These are phyloP conservation scores for Tangara arthus DNA, from an alignment of 2,797 vertebrate genomes.

Conservation along the genomic window DNA sequence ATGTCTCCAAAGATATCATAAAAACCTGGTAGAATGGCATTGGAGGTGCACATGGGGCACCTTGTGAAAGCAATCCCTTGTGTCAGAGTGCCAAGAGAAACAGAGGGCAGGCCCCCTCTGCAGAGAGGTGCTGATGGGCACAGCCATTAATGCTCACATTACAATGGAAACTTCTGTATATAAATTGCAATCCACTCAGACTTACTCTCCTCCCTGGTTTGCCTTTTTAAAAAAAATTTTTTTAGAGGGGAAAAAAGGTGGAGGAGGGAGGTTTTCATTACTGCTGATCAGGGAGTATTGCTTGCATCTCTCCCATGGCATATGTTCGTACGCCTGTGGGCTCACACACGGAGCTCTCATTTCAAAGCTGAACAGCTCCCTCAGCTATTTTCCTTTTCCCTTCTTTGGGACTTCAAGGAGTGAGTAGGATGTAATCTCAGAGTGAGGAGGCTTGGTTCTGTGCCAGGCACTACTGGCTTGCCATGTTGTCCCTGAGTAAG, in stretches of 20 bases:
- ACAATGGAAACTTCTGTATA: conserved; percentile 36
- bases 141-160: background rate
- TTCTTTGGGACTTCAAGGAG: conserved; percentile 52
- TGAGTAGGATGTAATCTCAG: conserved; percentile 47
- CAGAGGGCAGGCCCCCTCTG: background rate
- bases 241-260: background rate
- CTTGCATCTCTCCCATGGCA: conserved; percentile 30
- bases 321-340: conserved; percentile 39
- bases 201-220: background rate
- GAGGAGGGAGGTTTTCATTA: conserved; percentile 35
- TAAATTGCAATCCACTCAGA: background rate
- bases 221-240: background rate
- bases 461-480: conserved; percentile 51
- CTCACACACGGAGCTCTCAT: conserved; percentile 17
- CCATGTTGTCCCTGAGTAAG: conserved; percentile 14
- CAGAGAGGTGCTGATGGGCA: conserved; percentile 2
- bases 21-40: background rate
- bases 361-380: conserved; percentile 38
- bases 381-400: conserved; percentile 50
- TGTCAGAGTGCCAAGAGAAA: conserved; percentile 38
- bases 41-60: background rate
- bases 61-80: conserved; percentile 32
- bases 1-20: conserved; percentile 34
- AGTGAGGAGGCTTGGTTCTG: conserved; percentile 38
- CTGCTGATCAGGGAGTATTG: conserved; percentile 54